Conservation (phyloP, 2,113 vertebrate species). For the Solea senegalensis region DNA sequence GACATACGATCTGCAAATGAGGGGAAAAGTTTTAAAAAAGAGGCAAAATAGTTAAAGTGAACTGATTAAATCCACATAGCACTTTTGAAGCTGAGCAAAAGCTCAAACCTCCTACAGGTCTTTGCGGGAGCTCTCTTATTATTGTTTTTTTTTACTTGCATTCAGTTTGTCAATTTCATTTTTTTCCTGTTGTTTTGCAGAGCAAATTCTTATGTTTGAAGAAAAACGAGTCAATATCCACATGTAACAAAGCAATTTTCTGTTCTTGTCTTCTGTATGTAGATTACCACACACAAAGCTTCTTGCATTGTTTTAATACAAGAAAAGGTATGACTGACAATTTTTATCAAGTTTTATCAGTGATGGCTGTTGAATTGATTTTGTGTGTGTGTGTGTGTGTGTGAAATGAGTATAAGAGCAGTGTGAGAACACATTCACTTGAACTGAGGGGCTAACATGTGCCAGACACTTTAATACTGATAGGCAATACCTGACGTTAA, state of each 20-base stretch:
- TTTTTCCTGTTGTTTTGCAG: background rate
- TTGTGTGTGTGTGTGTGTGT: background rate
- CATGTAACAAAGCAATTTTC: constrained; percentile 1
- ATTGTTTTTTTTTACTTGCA: background rate
- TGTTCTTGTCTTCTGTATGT: background rate
- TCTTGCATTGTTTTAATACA: no score
- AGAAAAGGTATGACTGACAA: no score
- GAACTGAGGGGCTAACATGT: background rate
- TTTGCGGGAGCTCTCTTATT: no score
- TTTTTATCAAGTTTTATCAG: constrained; percentile 22
- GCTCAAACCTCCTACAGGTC: no score
- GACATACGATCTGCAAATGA: no score
- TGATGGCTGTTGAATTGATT: background rate
- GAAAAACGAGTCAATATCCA: background rate
- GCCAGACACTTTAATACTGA: background rate
- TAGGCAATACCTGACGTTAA: background rate
- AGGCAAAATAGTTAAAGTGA: no score
- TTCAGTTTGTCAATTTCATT: background rate
- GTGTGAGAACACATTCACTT: background rate
- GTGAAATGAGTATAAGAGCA: background rate
- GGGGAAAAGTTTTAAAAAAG: no score
- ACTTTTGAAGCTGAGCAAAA: no score
- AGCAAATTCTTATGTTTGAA: constrained; percentile 11
- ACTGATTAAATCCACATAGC: no score
- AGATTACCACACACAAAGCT: no score